Conservation (phyloP, 2,888 invertebrate species). For the Augochlorella aurata region DNA sequence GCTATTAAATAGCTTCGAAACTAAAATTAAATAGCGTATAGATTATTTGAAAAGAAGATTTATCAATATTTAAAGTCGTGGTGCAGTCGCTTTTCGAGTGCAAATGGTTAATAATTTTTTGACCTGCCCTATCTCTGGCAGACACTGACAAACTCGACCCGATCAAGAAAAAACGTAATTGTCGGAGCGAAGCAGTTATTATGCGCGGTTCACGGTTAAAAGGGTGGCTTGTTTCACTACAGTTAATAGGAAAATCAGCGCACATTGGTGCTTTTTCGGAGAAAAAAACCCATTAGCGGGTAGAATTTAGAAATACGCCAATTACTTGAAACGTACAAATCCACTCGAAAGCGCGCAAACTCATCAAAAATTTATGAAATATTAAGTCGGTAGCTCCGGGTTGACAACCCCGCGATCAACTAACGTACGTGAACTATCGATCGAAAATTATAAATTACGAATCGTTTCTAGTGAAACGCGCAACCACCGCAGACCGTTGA, state of each 20-base stretch:
- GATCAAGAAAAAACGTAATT: background rate
- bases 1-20: no score
- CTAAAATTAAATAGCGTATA: no score
- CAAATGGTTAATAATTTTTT: no score
- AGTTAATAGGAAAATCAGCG: background rate
- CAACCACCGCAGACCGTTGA: no score
- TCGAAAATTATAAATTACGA: background rate
- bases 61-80: no score
- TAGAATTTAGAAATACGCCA: background rate
- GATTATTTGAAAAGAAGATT: no score
- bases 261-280: background rate
- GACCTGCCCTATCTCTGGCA: background rate
- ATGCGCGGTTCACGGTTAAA: background rate
- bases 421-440: background rate
- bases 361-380: background rate
- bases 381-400: background rate
- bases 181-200: background rate
- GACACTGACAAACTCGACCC: background rate
- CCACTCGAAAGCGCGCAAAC: background rate
- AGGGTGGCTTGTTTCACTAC: background rate
- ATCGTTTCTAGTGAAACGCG: no score
- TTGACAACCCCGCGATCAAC: background rate
- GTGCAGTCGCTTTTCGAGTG: no score
- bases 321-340: background rate
- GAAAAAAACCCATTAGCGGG: background rate